Evolutionary conservation across 2,797 vertebrate genomes (phyloP).

Genomic region (Premnoplex brunnescens): DNA sequence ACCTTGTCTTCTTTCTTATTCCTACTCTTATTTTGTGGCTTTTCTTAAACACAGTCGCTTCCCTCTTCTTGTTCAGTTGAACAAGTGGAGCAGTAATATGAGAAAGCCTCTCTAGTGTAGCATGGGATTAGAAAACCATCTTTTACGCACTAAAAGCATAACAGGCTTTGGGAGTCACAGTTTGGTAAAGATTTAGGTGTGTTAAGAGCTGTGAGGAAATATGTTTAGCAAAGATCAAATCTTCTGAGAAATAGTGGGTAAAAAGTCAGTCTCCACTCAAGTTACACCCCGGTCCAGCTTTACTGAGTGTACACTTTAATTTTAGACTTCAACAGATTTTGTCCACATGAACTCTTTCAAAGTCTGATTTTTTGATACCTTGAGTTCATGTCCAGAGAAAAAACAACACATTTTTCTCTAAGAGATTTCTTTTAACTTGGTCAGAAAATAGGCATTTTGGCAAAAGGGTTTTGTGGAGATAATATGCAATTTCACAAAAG

Average conservation of each 20-base stretch:
- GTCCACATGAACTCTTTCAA: no score
- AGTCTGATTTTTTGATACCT: no score
- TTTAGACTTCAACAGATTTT: no score
- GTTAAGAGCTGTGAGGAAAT: background rate
- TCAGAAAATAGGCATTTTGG: no score
- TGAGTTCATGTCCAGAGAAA: no score
- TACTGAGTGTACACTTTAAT: no score
- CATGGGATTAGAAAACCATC: background rate
- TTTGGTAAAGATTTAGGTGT: background rate
- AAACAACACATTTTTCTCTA: no score
- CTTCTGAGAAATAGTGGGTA: background rate
- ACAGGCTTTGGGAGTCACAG: background rate
- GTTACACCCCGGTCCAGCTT: no score
- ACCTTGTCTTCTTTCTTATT: background rate
- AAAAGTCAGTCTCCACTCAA: background rate
- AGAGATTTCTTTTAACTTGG: no score
- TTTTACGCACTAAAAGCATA: background rate
- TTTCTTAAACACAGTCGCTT: background rate
- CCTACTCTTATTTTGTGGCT: background rate
- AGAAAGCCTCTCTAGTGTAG: background rate
- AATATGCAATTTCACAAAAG: no score
- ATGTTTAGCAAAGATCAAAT: background rate
- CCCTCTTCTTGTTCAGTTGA: background rate
- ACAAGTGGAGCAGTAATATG: background rate
- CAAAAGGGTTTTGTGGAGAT: no score